A percentile compares a stretch with the other conserved stretches of the same genome.
These are phyloP conservation scores for Mesocricetus auratus DNA, from an alignment of 2,113 vertebrate genomes.

Conservation along the genomic window DNA sequence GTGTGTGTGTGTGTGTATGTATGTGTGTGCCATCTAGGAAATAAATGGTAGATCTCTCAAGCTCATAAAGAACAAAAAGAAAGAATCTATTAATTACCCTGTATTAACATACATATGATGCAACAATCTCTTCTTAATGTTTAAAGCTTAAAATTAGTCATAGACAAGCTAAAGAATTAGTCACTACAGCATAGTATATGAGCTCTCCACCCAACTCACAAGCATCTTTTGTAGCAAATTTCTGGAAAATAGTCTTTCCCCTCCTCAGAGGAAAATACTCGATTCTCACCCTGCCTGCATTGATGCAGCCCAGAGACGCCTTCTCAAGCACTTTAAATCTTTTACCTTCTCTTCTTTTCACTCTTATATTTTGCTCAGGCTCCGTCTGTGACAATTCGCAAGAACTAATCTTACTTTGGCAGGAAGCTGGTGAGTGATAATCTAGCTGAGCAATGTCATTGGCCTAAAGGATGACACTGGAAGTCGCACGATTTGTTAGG, in stretches of 20 bases:
- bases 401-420: constrained; percentile 45
- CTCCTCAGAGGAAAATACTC: not conserved
- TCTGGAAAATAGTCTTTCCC: not conserved
- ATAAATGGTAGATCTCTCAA: not conserved
- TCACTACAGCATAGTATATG: not conserved
- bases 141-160: not conserved
- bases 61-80: constrained; percentile 23
- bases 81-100: not conserved
- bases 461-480: constrained; percentile 16
- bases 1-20: too few relatives aligned
- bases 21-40: too few relatives aligned
- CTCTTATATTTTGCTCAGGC: constrained; percentile 44
- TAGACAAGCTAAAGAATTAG: not conserved
- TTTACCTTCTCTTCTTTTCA: not conserved
- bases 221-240: not conserved
- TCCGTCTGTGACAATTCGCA: constrained; percentile 56
- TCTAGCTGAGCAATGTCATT: constrained; percentile 16
- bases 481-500: constrained; percentile 51
- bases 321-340: not conserved
- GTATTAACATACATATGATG: not conserved
- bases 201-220: not conserved
- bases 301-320: not conserved
- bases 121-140: constrained; percentile 16
- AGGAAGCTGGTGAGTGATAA: constrained; percentile 63
- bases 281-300: not conserved